A percentile compares a stretch with the other conserved stretches of the same genome.
phyloP scores from a whole-genome alignment of 2,797 vertebrate genomes.

The Ispidina lecontei region DNA sequence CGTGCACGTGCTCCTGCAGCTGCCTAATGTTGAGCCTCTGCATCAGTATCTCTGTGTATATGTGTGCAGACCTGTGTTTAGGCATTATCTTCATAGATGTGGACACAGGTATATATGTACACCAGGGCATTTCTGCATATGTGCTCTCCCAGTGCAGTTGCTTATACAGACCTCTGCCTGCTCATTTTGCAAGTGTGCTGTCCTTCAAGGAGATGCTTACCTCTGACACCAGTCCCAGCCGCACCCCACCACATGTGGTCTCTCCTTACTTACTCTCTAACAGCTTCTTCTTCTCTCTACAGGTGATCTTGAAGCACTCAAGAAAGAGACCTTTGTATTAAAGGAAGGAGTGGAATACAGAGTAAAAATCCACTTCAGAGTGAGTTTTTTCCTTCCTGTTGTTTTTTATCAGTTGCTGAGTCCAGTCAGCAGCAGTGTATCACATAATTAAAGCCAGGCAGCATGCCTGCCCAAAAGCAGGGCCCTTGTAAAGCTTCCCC shows the following conservation, averaged over 20 bases:
- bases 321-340: constrained; percentile 79
- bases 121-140: neutral
- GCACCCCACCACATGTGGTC: neutral
- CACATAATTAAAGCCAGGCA: neutral
- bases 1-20: neutral
- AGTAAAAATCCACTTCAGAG: constrained; percentile 84
- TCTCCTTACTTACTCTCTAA: neutral
- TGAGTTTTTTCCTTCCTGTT: constrained; percentile 67
- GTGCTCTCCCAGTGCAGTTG: neutral
- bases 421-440: neutral
- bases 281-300: neutral
- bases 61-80: neutral
- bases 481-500: neutral
- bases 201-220: neutral
- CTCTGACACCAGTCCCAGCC: neutral
- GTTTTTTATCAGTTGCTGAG: neutral
- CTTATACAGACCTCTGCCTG: fast-evolving
- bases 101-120: fast-evolving
- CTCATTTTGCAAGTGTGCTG: neutral
- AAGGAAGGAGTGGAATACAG: constrained; percentile 83
- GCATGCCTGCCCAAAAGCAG: neutral
- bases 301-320: constrained; percentile 82
- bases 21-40: neutral
- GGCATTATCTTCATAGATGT: neutral
- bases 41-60: neutral